Evolutionary conservation across 2,888 invertebrate species (phyloP).

Genomic region (Macroteleia sp.): DNA sequence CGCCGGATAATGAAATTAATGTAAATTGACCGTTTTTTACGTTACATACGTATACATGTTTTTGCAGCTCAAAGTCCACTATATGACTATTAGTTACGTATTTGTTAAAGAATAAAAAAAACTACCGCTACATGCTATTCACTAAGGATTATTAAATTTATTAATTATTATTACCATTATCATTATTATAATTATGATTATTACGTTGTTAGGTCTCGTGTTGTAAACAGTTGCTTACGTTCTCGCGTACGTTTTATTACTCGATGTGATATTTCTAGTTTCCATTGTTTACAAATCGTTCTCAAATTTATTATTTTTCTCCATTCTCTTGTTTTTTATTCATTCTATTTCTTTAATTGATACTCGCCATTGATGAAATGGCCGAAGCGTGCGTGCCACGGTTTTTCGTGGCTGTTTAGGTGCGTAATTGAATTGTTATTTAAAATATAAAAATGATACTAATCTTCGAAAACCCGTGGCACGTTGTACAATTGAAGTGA

Average conservation of each 20-base stretch:
- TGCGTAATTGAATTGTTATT: not conserved
- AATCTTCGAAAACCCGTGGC: slow-evolving; percentile 19
- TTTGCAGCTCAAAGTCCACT: slow-evolving; percentile 64
- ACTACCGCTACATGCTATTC: slow-evolving; percentile 70
- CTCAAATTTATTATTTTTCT: slow-evolving; percentile 30
- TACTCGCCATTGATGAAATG: slow-evolving; percentile 42
- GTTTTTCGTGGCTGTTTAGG: slow-evolving; percentile 27
- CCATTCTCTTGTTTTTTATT: slow-evolving; percentile 15
- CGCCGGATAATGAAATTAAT: slow-evolving; percentile 50
- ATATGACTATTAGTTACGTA: slow-evolving; percentile 65
- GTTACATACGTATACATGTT: slow-evolving; percentile 63
- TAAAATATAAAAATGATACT: slow-evolving; percentile 14
- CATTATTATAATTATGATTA: slow-evolving; percentile 64
- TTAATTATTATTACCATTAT: slow-evolving; percentile 65
- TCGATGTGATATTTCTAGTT: slow-evolving; percentile 80
- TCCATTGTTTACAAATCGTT: slow-evolving; percentile 71
- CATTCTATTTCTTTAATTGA: slow-evolving; percentile 24
- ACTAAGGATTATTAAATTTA: slow-evolving; percentile 68
- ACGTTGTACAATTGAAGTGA: slow-evolving; percentile 41
- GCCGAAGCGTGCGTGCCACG: slow-evolving; percentile 51
- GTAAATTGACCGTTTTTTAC: slow-evolving; percentile 64
- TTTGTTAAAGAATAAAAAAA: slow-evolving; percentile 55
- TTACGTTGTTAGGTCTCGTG: slow-evolving; percentile 69
- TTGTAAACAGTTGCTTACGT: slow-evolving; percentile 73
- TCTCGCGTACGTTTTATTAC: slow-evolving; percentile 76